Evolutionary conservation across 2,888 invertebrate species (phyloP).

Genomic region (Diloba caeruleocephala): DNA sequence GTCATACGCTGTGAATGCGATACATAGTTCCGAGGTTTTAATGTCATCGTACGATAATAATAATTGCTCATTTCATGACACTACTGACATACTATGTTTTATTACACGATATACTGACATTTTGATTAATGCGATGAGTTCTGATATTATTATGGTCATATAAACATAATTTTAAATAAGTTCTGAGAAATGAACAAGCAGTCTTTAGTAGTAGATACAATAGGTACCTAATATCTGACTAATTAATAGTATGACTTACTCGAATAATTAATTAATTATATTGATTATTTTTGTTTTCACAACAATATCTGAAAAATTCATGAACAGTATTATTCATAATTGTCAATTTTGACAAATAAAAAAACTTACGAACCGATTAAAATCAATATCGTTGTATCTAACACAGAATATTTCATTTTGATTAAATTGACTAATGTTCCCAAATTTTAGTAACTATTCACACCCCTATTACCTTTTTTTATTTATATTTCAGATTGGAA

Average conservation of each 20-base stretch:
- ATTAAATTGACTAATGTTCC: neutral
- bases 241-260: too few species aligned
- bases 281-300: too few species aligned
- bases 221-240: too few species aligned
- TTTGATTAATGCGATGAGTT: conserved; percentile 38
- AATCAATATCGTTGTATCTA: too few species aligned
- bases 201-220: too few species aligned
- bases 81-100: conserved; percentile 45
- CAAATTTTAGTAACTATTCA: neutral
- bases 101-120: conserved; percentile 17
- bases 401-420: too few species aligned
- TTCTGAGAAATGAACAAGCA: conserved; percentile 13
- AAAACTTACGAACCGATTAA: neutral
- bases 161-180: conserved; percentile 20
- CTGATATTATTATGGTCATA: conserved; percentile 11
- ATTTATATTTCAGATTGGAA: too few species aligned
- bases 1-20: conserved; percentile 8
- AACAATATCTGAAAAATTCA: too few species aligned
- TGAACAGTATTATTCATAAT: too few species aligned
- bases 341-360: conserved; percentile 4
- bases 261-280: too few species aligned
- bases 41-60: conserved; percentile 64
- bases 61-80: conserved; percentile 51
- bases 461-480: neutral
- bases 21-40: conserved; percentile 48